phyloP scores from a whole-genome alignment of 2,113 vertebrate species.

The Lycocorax pyrrhopterus region DNA sequence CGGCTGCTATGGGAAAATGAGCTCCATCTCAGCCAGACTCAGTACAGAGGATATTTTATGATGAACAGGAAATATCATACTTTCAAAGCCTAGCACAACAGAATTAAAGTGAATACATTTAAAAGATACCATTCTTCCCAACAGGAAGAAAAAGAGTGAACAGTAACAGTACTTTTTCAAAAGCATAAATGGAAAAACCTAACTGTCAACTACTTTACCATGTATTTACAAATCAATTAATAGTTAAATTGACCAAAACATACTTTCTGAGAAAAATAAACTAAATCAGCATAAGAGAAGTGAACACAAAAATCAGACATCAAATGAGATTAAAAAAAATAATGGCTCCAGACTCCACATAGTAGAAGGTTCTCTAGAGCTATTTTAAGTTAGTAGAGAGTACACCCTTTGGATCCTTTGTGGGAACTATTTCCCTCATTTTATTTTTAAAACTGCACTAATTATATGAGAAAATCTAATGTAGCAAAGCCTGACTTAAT shows the following conservation, averaged over 20 bases:
- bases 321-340: not conserved
- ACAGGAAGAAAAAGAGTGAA: not conserved
- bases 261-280: not conserved
- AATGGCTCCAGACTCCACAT: not conserved
- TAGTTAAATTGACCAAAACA: not conserved
- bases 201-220: not conserved
- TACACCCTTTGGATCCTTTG: not conserved
- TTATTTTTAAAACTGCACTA: not conserved
- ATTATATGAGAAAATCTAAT: slow-evolving; percentile 15
- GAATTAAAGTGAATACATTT: not conserved
- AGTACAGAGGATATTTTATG: not conserved
- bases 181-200: not conserved
- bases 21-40: not conserved
- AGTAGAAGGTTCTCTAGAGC: not conserved
- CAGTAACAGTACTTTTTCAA: not conserved
- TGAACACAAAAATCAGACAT: not conserved
- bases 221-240: not conserved
- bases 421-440: not conserved
- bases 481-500: not conserved
- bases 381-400: not conserved
- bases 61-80: not conserved
- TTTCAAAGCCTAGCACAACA: not conserved
- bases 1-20: not conserved
- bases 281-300: not conserved
- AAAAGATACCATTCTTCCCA: not conserved